Conservation (phyloP, 2,797 vertebrate species). For the Phylloscopus collybita region DNA sequence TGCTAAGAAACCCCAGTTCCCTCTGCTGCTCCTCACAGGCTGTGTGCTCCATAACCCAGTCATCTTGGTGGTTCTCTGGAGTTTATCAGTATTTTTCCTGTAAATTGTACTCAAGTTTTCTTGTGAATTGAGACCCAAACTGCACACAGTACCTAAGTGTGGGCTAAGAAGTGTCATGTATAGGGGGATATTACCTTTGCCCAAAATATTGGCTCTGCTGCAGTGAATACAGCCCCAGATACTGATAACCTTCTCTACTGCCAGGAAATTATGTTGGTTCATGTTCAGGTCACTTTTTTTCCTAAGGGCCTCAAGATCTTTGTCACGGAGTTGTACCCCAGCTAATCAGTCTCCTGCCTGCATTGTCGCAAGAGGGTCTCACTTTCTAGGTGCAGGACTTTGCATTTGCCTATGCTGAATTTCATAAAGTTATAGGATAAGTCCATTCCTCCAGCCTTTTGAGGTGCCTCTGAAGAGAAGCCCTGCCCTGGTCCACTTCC, state of each 20-base stretch:
- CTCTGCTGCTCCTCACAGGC: neutral
- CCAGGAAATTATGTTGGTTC: neutral
- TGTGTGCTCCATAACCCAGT: neutral
- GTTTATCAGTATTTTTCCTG: neutral
- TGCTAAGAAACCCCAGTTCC: neutral
- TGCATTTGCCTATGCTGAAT: neutral
- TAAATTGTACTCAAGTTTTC: neutral
- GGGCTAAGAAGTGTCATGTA: neutral
- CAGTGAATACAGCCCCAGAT: neutral
- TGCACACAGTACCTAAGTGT: neutral
- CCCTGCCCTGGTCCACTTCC: no score
- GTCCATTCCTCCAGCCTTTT: neutral
- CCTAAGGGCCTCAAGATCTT: neutral
- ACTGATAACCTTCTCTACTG: neutral
- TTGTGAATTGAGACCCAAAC: neutral
- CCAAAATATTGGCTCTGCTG: neutral
- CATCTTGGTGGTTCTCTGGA: neutral
- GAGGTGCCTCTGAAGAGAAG: neutral
- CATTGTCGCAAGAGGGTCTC: neutral
- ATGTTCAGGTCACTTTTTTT: neutral
- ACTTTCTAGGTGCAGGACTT: neutral
- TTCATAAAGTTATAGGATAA: neutral
- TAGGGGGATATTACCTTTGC: neutral
- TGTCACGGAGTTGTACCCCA: neutral
- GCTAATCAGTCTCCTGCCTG: neutral